A percentile compares a stretch with the other conserved stretches of the same genome.
Evolutionary conservation across 2,113 vertebrate genomes (phyloP).

Genomic region (Machaerirhynchus nigripectus): DNA sequence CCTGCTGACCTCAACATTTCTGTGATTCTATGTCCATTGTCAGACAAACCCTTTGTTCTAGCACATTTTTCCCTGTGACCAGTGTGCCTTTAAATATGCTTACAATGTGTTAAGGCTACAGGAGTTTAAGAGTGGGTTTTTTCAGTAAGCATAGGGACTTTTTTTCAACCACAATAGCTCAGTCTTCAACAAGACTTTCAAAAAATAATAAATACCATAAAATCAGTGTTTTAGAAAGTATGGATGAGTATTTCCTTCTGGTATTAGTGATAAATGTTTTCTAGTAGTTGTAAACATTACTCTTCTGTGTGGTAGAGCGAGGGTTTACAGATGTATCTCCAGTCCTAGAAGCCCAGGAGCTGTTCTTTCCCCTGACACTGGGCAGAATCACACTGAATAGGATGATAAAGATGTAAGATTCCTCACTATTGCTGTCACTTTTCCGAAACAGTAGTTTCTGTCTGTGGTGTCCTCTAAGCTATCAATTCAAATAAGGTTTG

Average conservation of each 20-base stretch:
- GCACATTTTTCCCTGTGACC: neutral
- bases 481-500: neutral
- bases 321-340: neutral
- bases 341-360: neutral
- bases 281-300: neutral
- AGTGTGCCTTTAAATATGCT: neutral
- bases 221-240: neutral
- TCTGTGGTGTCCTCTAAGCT: neutral
- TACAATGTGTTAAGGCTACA: neutral
- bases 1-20: neutral
- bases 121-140: neutral
- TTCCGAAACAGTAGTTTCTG: neutral
- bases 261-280: neutral
- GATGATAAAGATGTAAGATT: neutral
- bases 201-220: neutral
- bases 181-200: neutral
- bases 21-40: neutral
- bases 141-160: neutral
- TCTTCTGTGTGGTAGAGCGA: rapidly evolving
- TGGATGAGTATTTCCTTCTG: neutral
- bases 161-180: neutral
- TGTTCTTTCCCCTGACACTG: neutral
- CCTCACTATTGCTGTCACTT: neutral
- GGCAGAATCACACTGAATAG: neutral
- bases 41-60: neutral